Conservation (phyloP, 2,888 invertebrate species). For the Agrochola macilenta region DNA sequence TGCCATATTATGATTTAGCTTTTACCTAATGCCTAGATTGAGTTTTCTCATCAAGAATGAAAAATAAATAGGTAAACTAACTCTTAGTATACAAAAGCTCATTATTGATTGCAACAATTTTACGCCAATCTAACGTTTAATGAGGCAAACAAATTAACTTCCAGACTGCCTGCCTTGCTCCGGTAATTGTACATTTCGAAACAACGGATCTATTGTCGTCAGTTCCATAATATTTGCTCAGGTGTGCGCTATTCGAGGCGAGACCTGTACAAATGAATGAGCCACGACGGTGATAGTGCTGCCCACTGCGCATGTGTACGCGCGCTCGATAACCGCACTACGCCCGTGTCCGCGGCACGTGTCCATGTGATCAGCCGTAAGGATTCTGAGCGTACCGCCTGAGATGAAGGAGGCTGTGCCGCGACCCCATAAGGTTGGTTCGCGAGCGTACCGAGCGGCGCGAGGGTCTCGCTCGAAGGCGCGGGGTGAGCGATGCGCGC, state of each 20-base stretch:
- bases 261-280: constrained; percentile 84
- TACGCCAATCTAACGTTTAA: constrained; percentile 43
- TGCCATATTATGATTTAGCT: not conserved
- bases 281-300: constrained; percentile 73
- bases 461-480: constrained; percentile 63
- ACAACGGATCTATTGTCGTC: constrained; percentile 82
- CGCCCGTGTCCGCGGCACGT: constrained; percentile 83
- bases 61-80: constrained; percentile 6
- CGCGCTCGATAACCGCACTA: constrained; percentile 88
- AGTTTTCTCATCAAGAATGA: constrained; percentile 6
- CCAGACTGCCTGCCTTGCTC: constrained; percentile 53
- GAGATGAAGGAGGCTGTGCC: constrained; percentile 84
- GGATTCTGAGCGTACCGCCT: constrained; percentile 67
- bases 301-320: constrained; percentile 87
- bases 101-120: constrained; percentile 31
- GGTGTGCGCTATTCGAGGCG: constrained; percentile 81
- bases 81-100: constrained; percentile 12
- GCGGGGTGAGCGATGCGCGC: constrained; percentile 74
- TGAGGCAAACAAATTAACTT: constrained; percentile 53
- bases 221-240: constrained; percentile 88
- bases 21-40: not conserved
- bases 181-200: constrained; percentile 78
- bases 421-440: constrained; percentile 68
- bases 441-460: constrained; percentile 62
- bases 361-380: constrained; percentile 77